These are phyloP conservation scores for Pseudolaguvia tuberculata DNA, from an alignment of 2,113 vertebrate genomes.

Conservation along the genomic window DNA sequence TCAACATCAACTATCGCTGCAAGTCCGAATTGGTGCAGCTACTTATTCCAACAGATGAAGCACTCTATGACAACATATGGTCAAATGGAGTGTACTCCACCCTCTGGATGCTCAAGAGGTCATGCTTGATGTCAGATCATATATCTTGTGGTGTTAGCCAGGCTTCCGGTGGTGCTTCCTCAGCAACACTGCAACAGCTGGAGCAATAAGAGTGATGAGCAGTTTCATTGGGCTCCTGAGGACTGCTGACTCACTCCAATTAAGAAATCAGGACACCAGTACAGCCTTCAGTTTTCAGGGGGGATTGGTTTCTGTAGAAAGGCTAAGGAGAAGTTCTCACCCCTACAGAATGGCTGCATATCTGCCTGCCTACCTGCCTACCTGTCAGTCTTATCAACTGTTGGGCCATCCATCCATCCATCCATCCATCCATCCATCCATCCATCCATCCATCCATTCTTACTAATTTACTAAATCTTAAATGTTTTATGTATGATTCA, in stretches of 20 bases:
- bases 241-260: slow-evolving; percentile 41
- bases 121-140: slow-evolving; percentile 16
- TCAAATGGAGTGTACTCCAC: background rate
- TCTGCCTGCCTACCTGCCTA: too few relatives aligned
- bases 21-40: background rate
- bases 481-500: too few relatives aligned
- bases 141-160: slow-evolving; percentile 11
- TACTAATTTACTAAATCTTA: too few relatives aligned
- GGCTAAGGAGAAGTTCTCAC: background rate
- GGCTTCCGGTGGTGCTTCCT: slow-evolving; percentile 36
- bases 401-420: too few relatives aligned
- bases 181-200: slow-evolving; percentile 49
- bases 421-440: too few relatives aligned
- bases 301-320: slow-evolving; percentile 24
- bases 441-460: too few relatives aligned
- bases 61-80: slow-evolving; percentile 1
- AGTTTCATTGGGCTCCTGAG: slow-evolving; percentile 50
- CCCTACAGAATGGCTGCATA: background rate
- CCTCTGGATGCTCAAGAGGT: slow-evolving; percentile 7
- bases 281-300: background rate
- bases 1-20: too few relatives aligned
- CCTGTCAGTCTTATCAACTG: too few relatives aligned
- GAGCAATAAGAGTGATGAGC: slow-evolving; percentile 47
- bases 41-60: slow-evolving; percentile 19
- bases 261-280: slow-evolving; percentile 39